Evolutionary conservation across 2,888 invertebrate species (phyloP).

Genomic region (Venusia cambrica): DNA sequence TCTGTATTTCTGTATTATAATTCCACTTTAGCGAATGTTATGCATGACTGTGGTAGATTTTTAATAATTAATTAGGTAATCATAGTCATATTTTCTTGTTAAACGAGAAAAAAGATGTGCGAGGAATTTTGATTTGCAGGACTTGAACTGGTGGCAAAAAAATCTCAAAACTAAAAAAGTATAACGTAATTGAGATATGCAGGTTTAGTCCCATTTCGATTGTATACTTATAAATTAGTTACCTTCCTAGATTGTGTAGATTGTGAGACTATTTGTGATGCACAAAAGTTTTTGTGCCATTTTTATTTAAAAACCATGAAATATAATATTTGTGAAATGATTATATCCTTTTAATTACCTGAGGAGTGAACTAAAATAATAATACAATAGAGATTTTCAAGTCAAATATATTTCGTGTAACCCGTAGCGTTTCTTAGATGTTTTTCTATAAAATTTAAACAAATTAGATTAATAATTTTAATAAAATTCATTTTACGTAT

Average conservation of each 20-base stretch:
- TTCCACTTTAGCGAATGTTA: too few relatives aligned
- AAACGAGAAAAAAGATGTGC: conserved; percentile 1
- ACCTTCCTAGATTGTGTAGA: conserved; percentile 10
- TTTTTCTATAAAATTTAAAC: conserved; percentile 53
- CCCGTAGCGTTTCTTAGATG: conserved; percentile 81
- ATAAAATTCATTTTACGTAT: conserved; percentile 41
- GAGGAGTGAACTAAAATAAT: conserved; percentile 30
- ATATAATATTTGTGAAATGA: conserved; percentile 14
- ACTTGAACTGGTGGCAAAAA: too few relatives aligned
- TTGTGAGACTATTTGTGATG: conserved; percentile 18
- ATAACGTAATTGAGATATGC: too few relatives aligned
- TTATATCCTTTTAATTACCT: conserved; percentile 6
- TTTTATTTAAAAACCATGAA: conserved; percentile 10
- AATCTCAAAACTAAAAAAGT: too few relatives aligned
- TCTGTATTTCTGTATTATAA: too few relatives aligned
- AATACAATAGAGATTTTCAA: conserved; percentile 55
- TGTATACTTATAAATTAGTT: conserved; percentile 1
- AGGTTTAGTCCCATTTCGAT: conserved; percentile 6
- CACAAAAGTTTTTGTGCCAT: conserved; percentile 18
- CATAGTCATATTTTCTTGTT: conserved; percentile 2
- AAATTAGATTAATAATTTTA: conserved; percentile 38
- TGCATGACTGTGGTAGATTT: background rate
- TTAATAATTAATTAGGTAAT: conserved; percentile 2
- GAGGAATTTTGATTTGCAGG: too few relatives aligned
- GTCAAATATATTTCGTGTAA: conserved; percentile 77